A percentile compares a stretch with the other conserved stretches of the same genome.
These are phyloP conservation scores for Casuarius casuarius DNA, from an alignment of 2,113 vertebrate genomes.

Conservation along the genomic window DNA sequence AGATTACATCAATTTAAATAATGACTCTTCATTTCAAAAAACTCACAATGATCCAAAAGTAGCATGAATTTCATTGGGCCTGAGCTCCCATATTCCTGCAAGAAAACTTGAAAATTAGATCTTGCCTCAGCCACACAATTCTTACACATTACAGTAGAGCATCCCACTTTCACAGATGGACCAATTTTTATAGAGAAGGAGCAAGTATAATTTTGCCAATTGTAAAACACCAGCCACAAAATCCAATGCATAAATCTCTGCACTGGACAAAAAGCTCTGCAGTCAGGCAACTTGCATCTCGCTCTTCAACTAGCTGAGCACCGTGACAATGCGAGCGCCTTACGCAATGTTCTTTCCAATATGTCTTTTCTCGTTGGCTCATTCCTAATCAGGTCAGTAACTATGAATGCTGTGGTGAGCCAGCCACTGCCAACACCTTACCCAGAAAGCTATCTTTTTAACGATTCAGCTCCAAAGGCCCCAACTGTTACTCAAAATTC, in stretches of 20 bases:
- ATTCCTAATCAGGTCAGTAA: not conserved
- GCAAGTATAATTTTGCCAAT: not conserved
- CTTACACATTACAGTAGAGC: not conserved
- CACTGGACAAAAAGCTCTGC: not conserved
- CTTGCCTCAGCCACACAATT: not conserved
- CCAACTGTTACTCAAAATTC: not conserved
- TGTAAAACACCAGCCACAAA: not conserved
- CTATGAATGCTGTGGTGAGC: not conserved
- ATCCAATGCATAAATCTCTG: not conserved
- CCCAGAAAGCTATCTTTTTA: not conserved
- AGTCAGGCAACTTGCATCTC: accelerated
- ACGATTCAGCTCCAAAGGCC: not conserved
- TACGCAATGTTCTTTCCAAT: not conserved
- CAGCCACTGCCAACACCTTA: not conserved
- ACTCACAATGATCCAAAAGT: not conserved
- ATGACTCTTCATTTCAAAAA: not conserved
- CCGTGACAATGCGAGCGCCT: not conserved
- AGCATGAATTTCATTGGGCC: not conserved
- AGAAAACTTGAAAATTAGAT: not conserved
- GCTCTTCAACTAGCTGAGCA: not conserved
- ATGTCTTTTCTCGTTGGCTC: not conserved
- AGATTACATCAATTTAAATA: not conserved
- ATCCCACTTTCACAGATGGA: not conserved
- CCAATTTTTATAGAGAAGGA: not conserved
- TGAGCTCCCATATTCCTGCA: not conserved